Conservation (phyloP, 2,797 vertebrate genomes). For the Sebastes nivosus region DNA sequence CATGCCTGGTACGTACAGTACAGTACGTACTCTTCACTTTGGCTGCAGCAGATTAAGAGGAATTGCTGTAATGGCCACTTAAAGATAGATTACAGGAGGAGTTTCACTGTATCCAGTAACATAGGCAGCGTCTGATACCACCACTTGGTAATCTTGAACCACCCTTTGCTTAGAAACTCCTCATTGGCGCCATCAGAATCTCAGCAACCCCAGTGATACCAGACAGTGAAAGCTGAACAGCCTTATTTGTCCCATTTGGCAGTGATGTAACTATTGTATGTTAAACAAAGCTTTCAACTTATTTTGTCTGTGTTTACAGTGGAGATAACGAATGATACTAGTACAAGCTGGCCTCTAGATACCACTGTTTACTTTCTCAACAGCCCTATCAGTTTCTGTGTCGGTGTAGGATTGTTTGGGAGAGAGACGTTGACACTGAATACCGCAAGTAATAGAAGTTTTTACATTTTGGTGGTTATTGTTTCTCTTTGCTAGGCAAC, state of each 20-base stretch:
- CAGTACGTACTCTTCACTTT: background rate
- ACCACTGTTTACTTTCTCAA: constrained; percentile 56
- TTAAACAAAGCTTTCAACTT: constrained; percentile 10
- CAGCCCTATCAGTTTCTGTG: constrained; percentile 34
- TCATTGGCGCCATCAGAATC: background rate
- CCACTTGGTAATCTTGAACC: background rate
- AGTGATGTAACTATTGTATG: background rate
- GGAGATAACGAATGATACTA: constrained; percentile 43
- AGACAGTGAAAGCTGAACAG: background rate
- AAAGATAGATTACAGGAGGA: background rate
- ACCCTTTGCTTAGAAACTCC: background rate
- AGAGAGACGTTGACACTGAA: constrained; percentile 6
- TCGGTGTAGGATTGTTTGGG: background rate
- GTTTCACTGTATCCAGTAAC: background rate
- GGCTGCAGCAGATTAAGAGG: background rate
- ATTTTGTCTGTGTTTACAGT: constrained; percentile 27
- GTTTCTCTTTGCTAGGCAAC: constrained; percentile 71
- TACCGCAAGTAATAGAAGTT: background rate
- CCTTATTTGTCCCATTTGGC: background rate
- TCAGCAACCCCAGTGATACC: background rate
- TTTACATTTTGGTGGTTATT: constrained; percentile 15
- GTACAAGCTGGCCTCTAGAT: constrained; percentile 33
- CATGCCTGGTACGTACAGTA: constrained; percentile 80
- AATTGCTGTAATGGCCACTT: background rate
- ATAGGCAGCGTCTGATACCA: background rate